Evolutionary conservation across 2,797 vertebrate genomes (phyloP).

Genomic region (Tragopan temminckii): DNA sequence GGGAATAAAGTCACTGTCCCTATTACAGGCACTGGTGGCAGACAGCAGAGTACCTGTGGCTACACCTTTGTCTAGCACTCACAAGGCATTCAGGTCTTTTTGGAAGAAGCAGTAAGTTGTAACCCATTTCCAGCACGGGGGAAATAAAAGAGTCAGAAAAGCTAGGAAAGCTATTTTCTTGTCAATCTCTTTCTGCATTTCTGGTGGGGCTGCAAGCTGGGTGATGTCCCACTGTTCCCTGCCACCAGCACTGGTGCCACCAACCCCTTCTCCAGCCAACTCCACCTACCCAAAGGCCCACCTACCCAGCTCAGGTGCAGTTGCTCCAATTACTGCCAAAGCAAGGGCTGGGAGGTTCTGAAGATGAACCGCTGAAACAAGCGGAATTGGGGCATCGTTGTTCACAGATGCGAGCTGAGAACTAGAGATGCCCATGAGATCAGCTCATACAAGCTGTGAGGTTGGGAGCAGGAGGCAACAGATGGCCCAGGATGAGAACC

Average conservation of each 20-base stretch:
- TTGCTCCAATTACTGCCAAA: not conserved
- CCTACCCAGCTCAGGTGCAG: not conserved
- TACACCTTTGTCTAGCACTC: not conserved
- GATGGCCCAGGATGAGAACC: not conserved
- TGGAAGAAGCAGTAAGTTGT: not conserved
- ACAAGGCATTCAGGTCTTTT: not conserved
- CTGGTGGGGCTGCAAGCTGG: not conserved
- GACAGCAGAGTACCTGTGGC: not conserved
- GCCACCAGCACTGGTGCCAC: not conserved
- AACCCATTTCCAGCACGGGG: not conserved
- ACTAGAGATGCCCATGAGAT: not conserved
- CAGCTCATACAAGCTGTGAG: not conserved
- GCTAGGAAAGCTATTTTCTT: not conserved
- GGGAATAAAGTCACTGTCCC: not conserved
- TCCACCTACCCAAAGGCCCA: not conserved
- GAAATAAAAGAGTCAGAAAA: not conserved
- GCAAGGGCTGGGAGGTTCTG: not conserved
- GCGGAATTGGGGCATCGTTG: not conserved
- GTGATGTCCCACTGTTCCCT: not conserved
- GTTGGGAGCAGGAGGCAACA: not conserved
- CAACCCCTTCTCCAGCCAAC: not conserved
- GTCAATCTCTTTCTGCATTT: too few relatives aligned
- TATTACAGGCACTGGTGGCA: not conserved
- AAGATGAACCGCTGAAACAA: not conserved
- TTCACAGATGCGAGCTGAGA: not conserved